Evolutionary conservation across 2,113 vertebrate species (phyloP).

Genomic region (Peromyscus leucopus): DNA sequence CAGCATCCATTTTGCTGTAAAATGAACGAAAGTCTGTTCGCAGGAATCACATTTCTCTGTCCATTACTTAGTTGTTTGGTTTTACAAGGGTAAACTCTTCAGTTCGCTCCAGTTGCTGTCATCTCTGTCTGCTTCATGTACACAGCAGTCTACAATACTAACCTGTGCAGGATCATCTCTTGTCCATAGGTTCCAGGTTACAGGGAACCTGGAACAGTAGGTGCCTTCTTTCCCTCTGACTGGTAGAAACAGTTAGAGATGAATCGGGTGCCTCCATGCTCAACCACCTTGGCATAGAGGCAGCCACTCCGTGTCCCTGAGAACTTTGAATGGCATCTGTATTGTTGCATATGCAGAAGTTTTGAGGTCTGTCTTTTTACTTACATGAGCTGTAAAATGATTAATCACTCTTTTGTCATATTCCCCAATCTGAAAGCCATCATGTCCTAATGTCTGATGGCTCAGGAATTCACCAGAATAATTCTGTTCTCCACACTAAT

Average conservation of each 20-base stretch:
- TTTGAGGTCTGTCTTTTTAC: neutral
- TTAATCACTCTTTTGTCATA: neutral
- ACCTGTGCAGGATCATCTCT: neutral
- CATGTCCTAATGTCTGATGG: neutral
- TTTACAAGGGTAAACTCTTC: neutral
- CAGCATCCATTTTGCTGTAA: constrained; percentile 47
- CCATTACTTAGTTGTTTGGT: neutral
- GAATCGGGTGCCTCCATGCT: too few relatives aligned
- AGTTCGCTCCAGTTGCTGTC: neutral
- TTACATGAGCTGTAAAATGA: neutral
- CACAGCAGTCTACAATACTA: neutral
- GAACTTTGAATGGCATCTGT: neutral
- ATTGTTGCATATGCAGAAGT: neutral
- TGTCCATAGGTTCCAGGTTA: neutral
- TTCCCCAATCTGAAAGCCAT: neutral
- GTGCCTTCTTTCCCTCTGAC: neutral
- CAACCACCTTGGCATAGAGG: too few relatives aligned
- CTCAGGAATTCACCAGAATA: neutral
- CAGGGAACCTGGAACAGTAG: neutral
- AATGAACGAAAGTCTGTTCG: constrained; percentile 37
- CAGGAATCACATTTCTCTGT: neutral
- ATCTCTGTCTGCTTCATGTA: neutral
- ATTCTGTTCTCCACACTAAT: neutral
- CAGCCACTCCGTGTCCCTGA: fast-evolving
- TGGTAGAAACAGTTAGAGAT: neutral